Evolutionary conservation across 2,113 vertebrate genomes (phyloP).

Genomic region (Cololabis saira): DNA sequence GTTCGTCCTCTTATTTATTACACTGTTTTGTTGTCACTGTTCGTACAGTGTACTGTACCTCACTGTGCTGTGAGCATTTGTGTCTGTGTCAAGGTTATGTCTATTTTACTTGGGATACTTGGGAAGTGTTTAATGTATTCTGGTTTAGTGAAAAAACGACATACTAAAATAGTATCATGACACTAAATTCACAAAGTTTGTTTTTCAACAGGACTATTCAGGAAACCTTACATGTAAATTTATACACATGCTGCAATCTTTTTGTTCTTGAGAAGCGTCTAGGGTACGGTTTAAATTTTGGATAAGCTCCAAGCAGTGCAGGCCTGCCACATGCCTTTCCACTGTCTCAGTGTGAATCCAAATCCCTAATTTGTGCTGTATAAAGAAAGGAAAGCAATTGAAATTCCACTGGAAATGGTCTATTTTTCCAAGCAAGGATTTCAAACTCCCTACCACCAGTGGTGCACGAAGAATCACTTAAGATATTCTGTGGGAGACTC

Average conservation of each 20-base stretch:
- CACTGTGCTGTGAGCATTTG: constrained; percentile 35
- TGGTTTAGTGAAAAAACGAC: not conserved
- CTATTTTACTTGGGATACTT: constrained; percentile 18
- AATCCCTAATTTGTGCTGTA: constrained; percentile 30
- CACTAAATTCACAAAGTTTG: not conserved
- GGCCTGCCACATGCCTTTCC: not conserved
- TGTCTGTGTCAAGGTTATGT: constrained; percentile 23
- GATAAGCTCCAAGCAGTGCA: not conserved
- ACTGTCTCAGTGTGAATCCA: constrained; percentile 34
- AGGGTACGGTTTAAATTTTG: not conserved
- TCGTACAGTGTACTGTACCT: constrained; percentile 10
- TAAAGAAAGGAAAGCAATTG: constrained; percentile 39
- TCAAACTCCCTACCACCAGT: constrained; percentile 43
- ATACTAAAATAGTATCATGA: not conserved
- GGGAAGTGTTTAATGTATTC: not conserved
- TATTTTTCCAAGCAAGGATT: constrained; percentile 39
- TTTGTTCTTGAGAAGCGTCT: not conserved
- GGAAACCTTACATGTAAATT: not conserved
- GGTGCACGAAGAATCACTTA: constrained; percentile 64
- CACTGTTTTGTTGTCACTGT: constrained; percentile 19
- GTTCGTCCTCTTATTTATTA: constrained; percentile 15
- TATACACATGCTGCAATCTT: not conserved
- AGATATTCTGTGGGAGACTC: constrained; percentile 48
- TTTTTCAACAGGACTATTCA: not conserved
- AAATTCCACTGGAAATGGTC: constrained; percentile 24